A percentile compares a stretch with the other conserved stretches of the same genome.
Evolutionary conservation across 1,140 invertebrate genomes (phyloP).

Genomic region (Cecropterus lyciades): DNA sequence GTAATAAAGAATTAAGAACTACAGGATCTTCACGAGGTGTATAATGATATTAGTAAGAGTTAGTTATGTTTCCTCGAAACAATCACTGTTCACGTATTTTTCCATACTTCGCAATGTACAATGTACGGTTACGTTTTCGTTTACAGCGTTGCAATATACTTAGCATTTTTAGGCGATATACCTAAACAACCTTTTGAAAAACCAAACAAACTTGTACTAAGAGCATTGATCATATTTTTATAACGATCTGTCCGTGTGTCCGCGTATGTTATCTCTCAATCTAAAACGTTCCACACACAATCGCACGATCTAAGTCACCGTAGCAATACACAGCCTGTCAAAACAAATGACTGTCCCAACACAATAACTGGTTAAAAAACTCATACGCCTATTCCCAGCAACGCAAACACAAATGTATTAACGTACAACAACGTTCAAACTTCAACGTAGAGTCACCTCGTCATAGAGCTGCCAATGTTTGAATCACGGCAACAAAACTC

Average conservation of each 20-base stretch:
- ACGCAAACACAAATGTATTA: slow-evolving; percentile 43
- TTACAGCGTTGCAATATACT: no score
- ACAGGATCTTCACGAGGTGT: no score
- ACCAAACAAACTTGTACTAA: no score
- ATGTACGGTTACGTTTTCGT: no score
- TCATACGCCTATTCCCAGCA: slow-evolving; percentile 38
- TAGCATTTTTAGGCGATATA: no score
- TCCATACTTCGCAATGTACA: no score
- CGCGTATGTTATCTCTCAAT: slow-evolving; percentile 63
- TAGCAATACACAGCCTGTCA: slow-evolving; percentile 75
- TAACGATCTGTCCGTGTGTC: slow-evolving; percentile 51
- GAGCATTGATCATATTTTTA: background rate
- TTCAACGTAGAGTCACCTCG: slow-evolving; percentile 29
- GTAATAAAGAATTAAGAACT: no score
- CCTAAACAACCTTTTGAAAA: no score
- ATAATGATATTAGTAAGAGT: no score
- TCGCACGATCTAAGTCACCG: slow-evolving; percentile 74
- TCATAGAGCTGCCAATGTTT: slow-evolving; percentile 58
- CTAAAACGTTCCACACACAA: slow-evolving; percentile 73
- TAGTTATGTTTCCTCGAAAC: no score
- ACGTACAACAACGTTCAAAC: slow-evolving; percentile 42
- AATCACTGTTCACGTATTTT: no score
- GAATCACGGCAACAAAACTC: slow-evolving; percentile 60
- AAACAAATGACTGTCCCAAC: slow-evolving; percentile 77
- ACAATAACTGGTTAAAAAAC: slow-evolving; percentile 65